phyloP scores from a whole-genome alignment of 92 coral and sea anemone species.

The Isaurus tuberculatus region DNA sequence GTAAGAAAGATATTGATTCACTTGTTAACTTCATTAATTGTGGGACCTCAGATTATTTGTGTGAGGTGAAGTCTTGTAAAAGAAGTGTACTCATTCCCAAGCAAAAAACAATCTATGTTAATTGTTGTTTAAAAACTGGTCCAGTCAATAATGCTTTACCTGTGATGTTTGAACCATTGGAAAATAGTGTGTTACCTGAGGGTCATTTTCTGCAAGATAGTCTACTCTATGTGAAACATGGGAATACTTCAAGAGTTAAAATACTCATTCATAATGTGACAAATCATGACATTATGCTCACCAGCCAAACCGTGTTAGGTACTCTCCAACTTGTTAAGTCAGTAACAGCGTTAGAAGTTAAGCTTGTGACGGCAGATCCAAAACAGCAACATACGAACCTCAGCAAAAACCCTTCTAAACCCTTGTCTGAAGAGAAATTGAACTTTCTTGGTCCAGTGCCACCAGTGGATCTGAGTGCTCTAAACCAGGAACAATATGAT shows the following conservation, averaged over 20 bases:
- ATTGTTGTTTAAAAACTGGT: conserved; percentile 10
- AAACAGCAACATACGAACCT: neutral
- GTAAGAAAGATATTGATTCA: neutral
- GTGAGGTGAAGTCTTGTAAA: conserved; percentile 50
- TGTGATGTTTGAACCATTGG: neutral
- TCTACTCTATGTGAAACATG: neutral
- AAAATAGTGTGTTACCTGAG: neutral
- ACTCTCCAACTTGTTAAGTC: conserved; percentile 30
- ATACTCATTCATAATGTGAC: neutral
- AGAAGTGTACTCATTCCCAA: conserved; percentile 53
- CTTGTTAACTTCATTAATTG: neutral
- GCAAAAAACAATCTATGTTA: conserved; percentile 46
- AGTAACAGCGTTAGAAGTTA: conserved; percentile 26
- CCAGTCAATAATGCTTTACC: neutral
- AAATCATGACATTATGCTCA: conserved; percentile 10
- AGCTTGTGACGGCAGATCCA: neutral
- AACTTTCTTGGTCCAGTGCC: no score
- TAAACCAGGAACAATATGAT: conserved; percentile 24
- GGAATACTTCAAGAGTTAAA: neutral
- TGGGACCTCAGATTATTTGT: conserved; percentile 39
- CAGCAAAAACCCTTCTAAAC: neutral
- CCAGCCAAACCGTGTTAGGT: conserved; percentile 15
- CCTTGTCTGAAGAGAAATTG: neutral
- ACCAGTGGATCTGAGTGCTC: neutral
- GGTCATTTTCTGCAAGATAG: neutral